Base-by-base conservation (phyloP, 2,113 vertebrate genomes). In the Corythornis vintsioides region DNA sequence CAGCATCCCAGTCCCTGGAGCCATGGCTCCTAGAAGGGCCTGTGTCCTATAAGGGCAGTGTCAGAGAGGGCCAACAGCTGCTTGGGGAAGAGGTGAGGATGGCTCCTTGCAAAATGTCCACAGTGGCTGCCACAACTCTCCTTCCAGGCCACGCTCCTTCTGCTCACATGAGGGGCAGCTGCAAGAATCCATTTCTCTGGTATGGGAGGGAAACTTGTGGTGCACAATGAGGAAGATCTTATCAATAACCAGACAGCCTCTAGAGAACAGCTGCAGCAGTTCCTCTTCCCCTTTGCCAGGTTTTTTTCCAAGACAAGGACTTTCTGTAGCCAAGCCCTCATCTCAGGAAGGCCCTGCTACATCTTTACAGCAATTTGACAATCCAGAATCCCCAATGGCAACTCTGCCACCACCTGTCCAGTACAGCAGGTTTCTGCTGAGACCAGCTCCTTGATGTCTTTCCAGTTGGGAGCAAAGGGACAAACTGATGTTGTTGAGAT, bases 231-330 rank as follows among this genome's bases (percentile, higher is more conserved):
- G 52, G 45, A 77, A 89, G 19, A 47, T n/a, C 71, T 86, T 78
- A 28, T n/a, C 21, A 11, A 10, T 31, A 69, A 18, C 61, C 61
- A 47, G 45, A 5, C 57, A 61, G 42, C 25, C 11, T 76, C 64
- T 38, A 55, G 28, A 42, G 71, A 83, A 80, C 72, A 0, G 13
- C 35, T 80, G 75, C 85, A 89, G 67, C 47, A 70, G 82, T 96
- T 95, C 50, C 93, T 77, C 90, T 96, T 96, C 86, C 91, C 21
- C 77, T 93, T 90, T 82, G 43, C 87, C 92, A 52, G 63, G 16
- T 50, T 31, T 40, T 70, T 43, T 87, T 87, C 66, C 24, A 89
- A 75, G 75, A 52, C 64, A 85, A 89, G 78, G 92, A 76, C 92
- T 92, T 95, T 86, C 86, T 42, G 3, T 50, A 78, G 73, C 65